These are phyloP conservation scores for Hylomyscus alleni DNA, from an alignment of 2,797 vertebrate species.

Conservation along the genomic window DNA sequence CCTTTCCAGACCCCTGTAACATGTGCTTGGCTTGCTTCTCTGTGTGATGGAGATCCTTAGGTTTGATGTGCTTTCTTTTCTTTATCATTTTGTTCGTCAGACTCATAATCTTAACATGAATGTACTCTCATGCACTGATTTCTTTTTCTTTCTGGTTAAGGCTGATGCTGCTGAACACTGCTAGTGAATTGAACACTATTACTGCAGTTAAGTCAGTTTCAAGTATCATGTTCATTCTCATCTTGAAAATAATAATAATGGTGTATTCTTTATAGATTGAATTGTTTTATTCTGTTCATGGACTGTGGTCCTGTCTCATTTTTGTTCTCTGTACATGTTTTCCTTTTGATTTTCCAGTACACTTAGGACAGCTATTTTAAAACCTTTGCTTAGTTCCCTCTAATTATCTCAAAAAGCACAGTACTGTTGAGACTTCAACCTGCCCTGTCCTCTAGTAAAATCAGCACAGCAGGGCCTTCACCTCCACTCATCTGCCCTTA, in stretches of 20 bases:
- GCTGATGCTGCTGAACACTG: neutral
- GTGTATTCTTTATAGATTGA: neutral
- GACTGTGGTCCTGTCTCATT: neutral
- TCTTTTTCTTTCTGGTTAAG: neutral
- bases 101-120: neutral
- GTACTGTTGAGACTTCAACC: neutral
- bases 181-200: neutral
- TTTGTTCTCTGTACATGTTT: neutral
- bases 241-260: neutral
- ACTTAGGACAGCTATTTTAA: neutral
- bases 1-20: neutral
- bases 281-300: neutral
- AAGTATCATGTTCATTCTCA: neutral
- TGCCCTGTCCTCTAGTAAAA: neutral
- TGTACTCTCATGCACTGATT: neutral
- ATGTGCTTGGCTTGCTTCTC: neutral
- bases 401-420: neutral
- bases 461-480: neutral
- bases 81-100: neutral
- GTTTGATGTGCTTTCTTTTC: neutral
- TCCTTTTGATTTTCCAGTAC: neutral
- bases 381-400: neutral
- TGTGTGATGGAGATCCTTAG: neutral
- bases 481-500: neutral
- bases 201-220: neutral